Evolutionary conservation across 2,888 invertebrate species (phyloP), one percentile per base, ranked within the genome.

Genomic region (Lasioglossum figueresi): DNA sequence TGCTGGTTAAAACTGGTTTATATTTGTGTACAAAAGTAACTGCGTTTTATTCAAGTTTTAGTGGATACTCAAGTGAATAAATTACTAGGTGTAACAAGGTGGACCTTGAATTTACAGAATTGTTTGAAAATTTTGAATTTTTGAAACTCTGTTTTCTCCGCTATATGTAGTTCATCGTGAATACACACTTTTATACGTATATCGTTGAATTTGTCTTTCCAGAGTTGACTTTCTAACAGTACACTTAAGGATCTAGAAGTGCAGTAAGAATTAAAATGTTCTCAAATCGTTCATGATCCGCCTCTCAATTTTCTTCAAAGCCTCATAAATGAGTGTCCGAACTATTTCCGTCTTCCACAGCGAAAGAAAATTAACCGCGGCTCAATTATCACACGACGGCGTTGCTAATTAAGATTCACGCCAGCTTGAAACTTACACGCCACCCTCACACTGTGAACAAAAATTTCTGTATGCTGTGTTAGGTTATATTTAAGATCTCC

Each of bases 351-450:
- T 72, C 48, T 48, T 23, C 72, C 72, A 12, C 48, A 14, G 70
- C 40, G 70, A 43, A 45, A 31, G 43, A 72, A 43, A 79, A 72
- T 73, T 73, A 63, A 79, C 40, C 43, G 40, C 45, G 19, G 52
- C 40, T 40, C 52, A 37, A 79, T 79, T 73, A 72, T 59, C 71
- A 52, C 70, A 68, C 77, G 77, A 68, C 70, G 19, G 59, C 75
- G 56, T 43, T 37, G 43, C 70, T 72, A 72, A 84, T 82, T 84
- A 78, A 77, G 77, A 84, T 84, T 82, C 84, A 84, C 70, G 70
- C 59, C 71, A 10, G 56, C 48, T 34, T 48, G 37, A 66, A 27
- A 27, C 27, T 10, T n/a, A 8, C 37, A 27, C 37, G 45, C n/a
- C 31, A 48, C 52, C 66, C 59, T 40, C 70, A 70, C 4, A 16